Conservation (phyloP, 2,888 invertebrate species). For the Amblyjoppa proteus region DNA sequence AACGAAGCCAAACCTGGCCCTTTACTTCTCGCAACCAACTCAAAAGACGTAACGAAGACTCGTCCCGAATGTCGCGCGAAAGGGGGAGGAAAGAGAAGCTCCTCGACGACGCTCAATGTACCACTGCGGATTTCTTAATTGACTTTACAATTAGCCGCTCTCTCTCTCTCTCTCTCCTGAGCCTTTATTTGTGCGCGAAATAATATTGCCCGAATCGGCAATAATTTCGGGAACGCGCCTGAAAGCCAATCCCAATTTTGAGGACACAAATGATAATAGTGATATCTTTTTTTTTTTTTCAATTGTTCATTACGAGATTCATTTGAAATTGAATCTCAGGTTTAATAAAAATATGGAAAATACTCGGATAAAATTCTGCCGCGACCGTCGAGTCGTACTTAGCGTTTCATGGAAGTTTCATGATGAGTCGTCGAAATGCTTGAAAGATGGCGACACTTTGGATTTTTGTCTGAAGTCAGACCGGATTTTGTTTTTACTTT, state of each 20-base stretch:
- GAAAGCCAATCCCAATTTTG: neutral
- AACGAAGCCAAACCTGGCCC: conserved; percentile 8
- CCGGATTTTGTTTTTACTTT: neutral
- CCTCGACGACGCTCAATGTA: conserved; percentile 23
- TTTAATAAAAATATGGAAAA: neutral
- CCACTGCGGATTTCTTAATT: conserved; percentile 74
- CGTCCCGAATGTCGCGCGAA: conserved; percentile 65
- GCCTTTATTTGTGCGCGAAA: neutral
- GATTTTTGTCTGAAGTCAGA: too few relatives aligned
- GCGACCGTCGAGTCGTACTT: too few relatives aligned
- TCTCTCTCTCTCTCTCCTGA: neutral
- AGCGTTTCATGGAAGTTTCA: too few relatives aligned
- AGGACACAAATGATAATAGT: too few relatives aligned
- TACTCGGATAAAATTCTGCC: too few relatives aligned
- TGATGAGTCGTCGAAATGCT: too few relatives aligned
- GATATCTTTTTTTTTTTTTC: too few relatives aligned
- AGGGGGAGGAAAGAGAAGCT: conserved; percentile 64
- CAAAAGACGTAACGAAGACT: conserved; percentile 37
- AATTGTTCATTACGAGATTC: neutral
- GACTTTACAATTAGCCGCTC: conserved; percentile 76
- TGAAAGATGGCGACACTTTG: too few relatives aligned
- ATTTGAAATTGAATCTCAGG: neutral
- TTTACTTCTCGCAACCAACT: conserved; percentile 60
- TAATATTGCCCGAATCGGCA: neutral
- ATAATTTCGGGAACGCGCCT: neutral